phyloP scores from a whole-genome alignment of 2,888 invertebrate species.

The Cotesia congregata region DNA sequence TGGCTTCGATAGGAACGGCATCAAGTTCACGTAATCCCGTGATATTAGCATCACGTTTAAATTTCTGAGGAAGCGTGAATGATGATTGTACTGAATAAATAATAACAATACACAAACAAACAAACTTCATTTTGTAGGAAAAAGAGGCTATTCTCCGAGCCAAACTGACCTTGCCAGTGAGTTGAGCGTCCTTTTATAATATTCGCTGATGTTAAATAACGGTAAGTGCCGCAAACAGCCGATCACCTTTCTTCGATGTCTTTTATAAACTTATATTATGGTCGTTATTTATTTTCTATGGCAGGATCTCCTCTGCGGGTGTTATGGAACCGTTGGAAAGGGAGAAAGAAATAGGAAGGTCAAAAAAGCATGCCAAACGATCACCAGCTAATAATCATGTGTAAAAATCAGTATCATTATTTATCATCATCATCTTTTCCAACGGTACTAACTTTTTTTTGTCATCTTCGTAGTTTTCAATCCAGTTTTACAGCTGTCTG shows the following conservation, averaged over 20 bases:
- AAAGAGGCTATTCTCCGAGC: background rate
- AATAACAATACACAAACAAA: background rate
- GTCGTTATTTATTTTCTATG: background rate
- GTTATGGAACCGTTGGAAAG: conserved; percentile 26
- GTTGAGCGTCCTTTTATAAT: conserved; percentile 29
- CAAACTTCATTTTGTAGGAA: background rate
- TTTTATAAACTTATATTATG: conserved; percentile 4
- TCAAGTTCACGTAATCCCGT: conserved; percentile 28
- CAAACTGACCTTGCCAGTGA: conserved; percentile 28
- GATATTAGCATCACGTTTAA: background rate
- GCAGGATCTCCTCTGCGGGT: background rate
- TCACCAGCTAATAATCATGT: background rate
- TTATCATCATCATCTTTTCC: background rate
- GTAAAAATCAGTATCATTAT: conserved; percentile 8
- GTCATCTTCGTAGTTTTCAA: background rate
- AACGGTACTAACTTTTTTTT: background rate
- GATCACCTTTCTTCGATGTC: conserved; percentile 25
- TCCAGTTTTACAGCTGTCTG: background rate
- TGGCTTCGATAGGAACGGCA: conserved; percentile 50
- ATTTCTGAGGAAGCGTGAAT: conserved; percentile 7
- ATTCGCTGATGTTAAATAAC: conserved; percentile 21
- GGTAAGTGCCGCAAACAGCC: conserved; percentile 8
- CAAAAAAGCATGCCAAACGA: background rate
- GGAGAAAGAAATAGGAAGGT: conserved; percentile 3
- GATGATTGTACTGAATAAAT: conserved; percentile 14